Percentiles rank a stretch among this genome's conserved stretches.
Conservation (phyloP, 1,140 invertebrate genomes). For the Drosophila nikananu region DNA sequence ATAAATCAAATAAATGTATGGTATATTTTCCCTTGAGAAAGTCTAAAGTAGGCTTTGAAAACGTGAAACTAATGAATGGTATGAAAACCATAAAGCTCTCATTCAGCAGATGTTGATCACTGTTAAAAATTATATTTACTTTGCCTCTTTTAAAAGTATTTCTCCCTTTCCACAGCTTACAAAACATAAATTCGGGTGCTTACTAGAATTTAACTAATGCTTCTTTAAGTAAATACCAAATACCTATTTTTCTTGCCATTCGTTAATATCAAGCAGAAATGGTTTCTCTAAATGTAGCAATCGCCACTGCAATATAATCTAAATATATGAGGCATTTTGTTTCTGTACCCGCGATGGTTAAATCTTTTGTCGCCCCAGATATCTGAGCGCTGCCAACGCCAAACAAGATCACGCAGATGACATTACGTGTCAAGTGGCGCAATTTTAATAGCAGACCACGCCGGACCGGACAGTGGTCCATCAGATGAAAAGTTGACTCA, state of each 20-base stretch:
- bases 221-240: neutral
- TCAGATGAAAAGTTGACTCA: constrained; percentile 86
- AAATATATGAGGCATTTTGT: constrained; percentile 37
- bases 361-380: constrained; percentile 62
- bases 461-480: constrained; percentile 63
- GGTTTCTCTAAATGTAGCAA: neutral
- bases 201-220: neutral
- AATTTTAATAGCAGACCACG: constrained; percentile 84
- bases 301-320: constrained; percentile 22
- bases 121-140: neutral
- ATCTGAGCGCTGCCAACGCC: constrained; percentile 30
- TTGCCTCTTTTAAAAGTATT: neutral
- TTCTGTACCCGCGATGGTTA: constrained; percentile 9
- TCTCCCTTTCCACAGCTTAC: neutral
- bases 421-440: constrained; percentile 38
- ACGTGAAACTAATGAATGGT: neutral
- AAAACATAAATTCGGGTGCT: neutral
- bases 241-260: constrained; percentile 21
- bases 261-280: constrained; percentile 1
- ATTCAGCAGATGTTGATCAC: no score
- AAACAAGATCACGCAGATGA: constrained; percentile 43
- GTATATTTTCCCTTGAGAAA: neutral
- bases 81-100: neutral
- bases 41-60: neutral
- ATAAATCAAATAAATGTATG: neutral